A percentile compares a stretch with the other conserved stretches of the same genome.
Conservation (phyloP, 2,888 invertebrate genomes). For the Nemotelus nigrinus region DNA sequence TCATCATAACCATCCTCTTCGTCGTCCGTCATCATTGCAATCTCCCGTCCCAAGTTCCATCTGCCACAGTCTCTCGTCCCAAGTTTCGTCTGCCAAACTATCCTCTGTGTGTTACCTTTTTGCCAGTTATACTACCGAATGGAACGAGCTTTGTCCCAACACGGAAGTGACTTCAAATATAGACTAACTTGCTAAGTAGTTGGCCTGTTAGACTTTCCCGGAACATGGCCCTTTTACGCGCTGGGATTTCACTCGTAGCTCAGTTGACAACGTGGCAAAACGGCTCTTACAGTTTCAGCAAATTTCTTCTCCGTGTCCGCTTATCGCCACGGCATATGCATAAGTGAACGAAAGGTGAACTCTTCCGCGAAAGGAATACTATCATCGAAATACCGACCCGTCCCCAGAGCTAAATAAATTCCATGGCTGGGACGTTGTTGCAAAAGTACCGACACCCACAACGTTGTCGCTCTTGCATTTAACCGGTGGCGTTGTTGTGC, state of each 20-base stretch:
- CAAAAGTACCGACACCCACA: not conserved
- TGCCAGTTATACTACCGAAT: not conserved
- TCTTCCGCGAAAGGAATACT: not conserved
- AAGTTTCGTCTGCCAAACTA: too few relatives aligned
- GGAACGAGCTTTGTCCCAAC: not conserved
- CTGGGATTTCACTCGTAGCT: not conserved
- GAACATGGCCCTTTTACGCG: slow-evolving; percentile 4
- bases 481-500: not conserved
- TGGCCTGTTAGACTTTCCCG: not conserved
- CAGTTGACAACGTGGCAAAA: not conserved
- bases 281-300: not conserved
- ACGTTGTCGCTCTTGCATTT: not conserved
- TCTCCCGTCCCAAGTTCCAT: too few relatives aligned
- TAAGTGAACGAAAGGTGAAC: not conserved
- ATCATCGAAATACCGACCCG: not conserved
- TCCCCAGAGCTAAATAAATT: not conserved
- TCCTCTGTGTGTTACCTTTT: too few relatives aligned
- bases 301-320: not conserved
- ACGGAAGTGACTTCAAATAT: slow-evolving; percentile 3
- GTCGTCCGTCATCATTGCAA: not conserved
- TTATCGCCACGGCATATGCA: slow-evolving; percentile 13
- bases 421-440: not conserved
- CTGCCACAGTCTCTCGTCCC: too few relatives aligned
- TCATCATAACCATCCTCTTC: not conserved
- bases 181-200: slow-evolving; percentile 15